Evolutionary conservation across 2,888 invertebrate species (phyloP), one percentile per base, ranked within the genome.

Genomic region (Drosophila algonquin): DNA sequence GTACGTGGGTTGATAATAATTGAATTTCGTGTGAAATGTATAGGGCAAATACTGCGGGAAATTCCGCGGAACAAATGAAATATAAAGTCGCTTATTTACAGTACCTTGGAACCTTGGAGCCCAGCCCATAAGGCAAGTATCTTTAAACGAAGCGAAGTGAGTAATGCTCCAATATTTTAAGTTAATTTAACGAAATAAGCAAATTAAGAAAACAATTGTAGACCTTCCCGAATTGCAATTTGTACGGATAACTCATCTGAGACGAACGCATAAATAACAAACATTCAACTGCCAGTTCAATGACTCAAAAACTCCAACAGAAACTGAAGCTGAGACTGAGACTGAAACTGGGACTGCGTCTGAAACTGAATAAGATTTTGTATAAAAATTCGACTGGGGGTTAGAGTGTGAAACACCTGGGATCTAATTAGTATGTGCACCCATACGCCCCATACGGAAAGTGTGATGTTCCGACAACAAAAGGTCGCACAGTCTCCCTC

Each of bases 351-450:
- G 0, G 8, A 8, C 30, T 32, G 9, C 1, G 12, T 5, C 44
- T 27, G 18, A 18, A 10, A 32, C 21, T n/a, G 12, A 50, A 21
- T 48, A 40, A 6, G 14, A 14, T 6, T 14, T 14, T 40, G 14
- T 7, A 8, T 32, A 16, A 14, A 2, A 21, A 8, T 40, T 57
- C n/a, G 32, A 24, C 32, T 14, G 14, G 40, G 27, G 3, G 14
- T 12, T 30, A 40, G 21, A 27, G 24, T 32, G 44, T 54, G 54
- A 48, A 73, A 75, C 73, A 73, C 73, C 73, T 73, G 73, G 65
- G n/a, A 35, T 30, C 57, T 46, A 80, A 87, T 85, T 80, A 87
- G 73, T 58, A 59, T 53, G 73, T 73, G 73, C 72, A 64, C 52
- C 73, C 71, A 63, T 56, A 73, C 35, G 48, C 52, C 10, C 35